A percentile compares a stretch with the other conserved stretches of the same genome.
These are phyloP conservation scores for Pseudonaja textilis DNA, from an alignment of 2,113 vertebrate species.

Conservation along the genomic window DNA sequence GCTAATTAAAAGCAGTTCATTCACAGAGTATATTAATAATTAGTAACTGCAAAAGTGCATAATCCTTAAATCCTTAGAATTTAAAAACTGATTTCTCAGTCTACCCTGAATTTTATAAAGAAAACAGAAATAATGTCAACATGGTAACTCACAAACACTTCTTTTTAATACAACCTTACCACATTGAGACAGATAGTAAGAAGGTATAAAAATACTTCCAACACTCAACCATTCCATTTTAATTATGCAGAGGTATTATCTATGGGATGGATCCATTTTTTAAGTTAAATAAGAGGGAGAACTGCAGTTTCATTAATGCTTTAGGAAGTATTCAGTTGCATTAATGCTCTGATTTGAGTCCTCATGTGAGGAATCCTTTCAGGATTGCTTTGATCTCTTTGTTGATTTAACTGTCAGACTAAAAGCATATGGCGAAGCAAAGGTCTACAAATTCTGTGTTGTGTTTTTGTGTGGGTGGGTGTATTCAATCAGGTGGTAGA, in stretches of 20 bases:
- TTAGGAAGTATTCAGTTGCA: neutral
- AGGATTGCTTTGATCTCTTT: neutral
- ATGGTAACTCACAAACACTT: neutral
- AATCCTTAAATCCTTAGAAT: neutral
- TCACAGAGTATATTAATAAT: neutral
- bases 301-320: neutral
- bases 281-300: neutral
- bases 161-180: neutral
- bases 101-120: neutral
- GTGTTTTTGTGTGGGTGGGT: neutral
- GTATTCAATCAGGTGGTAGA: neutral
- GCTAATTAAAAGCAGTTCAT: neutral
- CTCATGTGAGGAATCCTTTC: neutral
- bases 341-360: neutral
- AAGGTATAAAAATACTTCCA: neutral
- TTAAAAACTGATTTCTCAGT: neutral
- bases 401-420: neutral
- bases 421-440: neutral
- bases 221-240: neutral
- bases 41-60: neutral
- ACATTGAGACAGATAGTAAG: neutral
- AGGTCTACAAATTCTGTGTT: neutral
- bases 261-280: neutral
- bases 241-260: neutral
- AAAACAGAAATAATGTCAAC: neutral